phyloP scores from a whole-genome alignment of 2,113 vertebrate species.

The Vidua macroura region DNA sequence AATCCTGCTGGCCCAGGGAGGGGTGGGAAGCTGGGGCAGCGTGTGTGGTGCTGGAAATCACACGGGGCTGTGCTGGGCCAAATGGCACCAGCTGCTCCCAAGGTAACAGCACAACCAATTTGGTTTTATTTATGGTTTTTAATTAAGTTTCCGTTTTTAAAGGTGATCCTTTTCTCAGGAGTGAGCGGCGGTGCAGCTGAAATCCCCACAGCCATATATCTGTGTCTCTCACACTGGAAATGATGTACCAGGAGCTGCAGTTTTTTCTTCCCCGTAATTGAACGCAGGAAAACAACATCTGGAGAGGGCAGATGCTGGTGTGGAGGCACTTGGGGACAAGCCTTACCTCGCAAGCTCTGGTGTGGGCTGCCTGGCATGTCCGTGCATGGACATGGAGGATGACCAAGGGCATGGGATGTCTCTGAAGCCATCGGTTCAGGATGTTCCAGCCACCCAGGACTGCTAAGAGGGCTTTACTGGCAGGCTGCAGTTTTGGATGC shows the following conservation, averaged over 20 bases:
- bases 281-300: background rate
- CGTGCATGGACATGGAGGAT: fast-evolving
- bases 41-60: background rate
- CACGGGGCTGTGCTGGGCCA: background rate
- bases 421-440: background rate
- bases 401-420: background rate
- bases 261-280: background rate
- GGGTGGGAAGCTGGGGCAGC: background rate
- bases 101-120: background rate
- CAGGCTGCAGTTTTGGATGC: background rate
- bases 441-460: background rate
- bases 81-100: background rate
- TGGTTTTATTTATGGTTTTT: conserved; percentile 37
- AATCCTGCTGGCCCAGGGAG: conserved; percentile 44
- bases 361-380: fast-evolving
- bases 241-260: background rate
- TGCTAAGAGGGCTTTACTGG: background rate
- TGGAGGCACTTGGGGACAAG: background rate
- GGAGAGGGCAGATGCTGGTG: background rate
- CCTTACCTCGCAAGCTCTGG: background rate
- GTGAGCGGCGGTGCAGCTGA: fast-evolving
- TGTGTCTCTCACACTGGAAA: background rate
- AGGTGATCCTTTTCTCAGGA: conserved; percentile 12
- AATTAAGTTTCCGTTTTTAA: conserved; percentile 16
- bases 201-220: background rate